Evolutionary conservation across 2,888 invertebrate species (phyloP).

Genomic region (Dysmachus trigonus): DNA sequence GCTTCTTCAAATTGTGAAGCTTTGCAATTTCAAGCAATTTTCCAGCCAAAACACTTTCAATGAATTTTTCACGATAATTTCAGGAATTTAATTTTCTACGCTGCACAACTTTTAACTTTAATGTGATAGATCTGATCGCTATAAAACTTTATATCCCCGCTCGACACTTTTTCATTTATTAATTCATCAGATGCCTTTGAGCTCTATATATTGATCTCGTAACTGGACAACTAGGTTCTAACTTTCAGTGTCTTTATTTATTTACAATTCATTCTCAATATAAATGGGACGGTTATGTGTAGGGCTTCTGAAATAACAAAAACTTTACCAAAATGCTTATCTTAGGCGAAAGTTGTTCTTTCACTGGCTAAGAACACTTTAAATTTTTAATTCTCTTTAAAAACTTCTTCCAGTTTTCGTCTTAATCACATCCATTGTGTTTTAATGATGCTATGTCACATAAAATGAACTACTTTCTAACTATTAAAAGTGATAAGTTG

Average conservation of each 20-base stretch:
- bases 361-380: neutral
- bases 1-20: constrained; percentile 7
- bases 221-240: neutral
- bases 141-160: neutral
- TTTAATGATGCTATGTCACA: neutral
- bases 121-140: neutral
- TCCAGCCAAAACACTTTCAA: constrained; percentile 13
- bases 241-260: neutral
- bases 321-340: neutral
- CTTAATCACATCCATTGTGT: neutral
- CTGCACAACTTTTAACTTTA: neutral
- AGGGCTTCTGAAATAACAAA: neutral
- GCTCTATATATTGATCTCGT: neutral
- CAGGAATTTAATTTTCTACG: neutral
- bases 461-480: neutral
- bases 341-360: neutral
- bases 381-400: neutral
- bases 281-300: neutral
- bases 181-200: neutral
- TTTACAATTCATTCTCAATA: neutral
- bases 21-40: constrained; percentile 15
- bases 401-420: neutral
- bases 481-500: neutral
- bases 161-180: neutral
- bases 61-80: constrained; percentile 14